These are phyloP conservation scores for Eleginops maclovinus DNA, from an alignment of 2,113 vertebrate genomes.

Conservation along the genomic window DNA sequence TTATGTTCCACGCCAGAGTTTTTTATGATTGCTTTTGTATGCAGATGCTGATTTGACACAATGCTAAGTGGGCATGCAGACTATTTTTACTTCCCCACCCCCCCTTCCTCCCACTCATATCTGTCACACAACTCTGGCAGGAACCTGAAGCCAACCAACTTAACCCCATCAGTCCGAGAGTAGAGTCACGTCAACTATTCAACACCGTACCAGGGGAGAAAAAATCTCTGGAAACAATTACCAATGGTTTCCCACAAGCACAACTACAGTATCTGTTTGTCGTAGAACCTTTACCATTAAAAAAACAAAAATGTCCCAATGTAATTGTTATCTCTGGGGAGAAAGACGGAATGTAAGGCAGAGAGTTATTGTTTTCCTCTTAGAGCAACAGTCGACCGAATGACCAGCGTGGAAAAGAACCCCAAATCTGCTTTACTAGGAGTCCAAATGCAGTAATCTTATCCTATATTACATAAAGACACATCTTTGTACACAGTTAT, in stretches of 20 bases:
- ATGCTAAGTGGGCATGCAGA: slow-evolving; percentile 42
- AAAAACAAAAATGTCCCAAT: slow-evolving; percentile 38
- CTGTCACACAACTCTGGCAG: slow-evolving; percentile 50
- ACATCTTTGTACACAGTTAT: not conserved
- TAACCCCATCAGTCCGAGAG: slow-evolving; percentile 16
- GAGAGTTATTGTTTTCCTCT: slow-evolving; percentile 15
- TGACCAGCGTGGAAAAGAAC: not conserved
- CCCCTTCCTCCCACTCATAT: slow-evolving; percentile 61
- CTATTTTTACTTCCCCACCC: slow-evolving; percentile 66
- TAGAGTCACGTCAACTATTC: slow-evolving; percentile 50
- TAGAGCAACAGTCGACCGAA: not conserved
- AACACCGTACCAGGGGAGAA: slow-evolving; percentile 12
- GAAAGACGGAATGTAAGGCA: slow-evolving; percentile 38
- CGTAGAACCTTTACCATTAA: slow-evolving; percentile 34
- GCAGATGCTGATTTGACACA: slow-evolving; percentile 59
- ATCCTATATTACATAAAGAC: not conserved
- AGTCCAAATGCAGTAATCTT: not conserved
- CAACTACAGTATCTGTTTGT: slow-evolving; percentile 48
- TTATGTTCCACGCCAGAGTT: slow-evolving; percentile 21
- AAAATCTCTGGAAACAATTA: slow-evolving; percentile 78
- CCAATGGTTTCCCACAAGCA: slow-evolving; percentile 53
- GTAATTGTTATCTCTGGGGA: slow-evolving; percentile 26
- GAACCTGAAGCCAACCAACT: slow-evolving; percentile 61
- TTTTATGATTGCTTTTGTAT: slow-evolving; percentile 39
- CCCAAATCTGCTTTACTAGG: not conserved